Conservation (phyloP, 2,888 invertebrate species). For the Phorcus lineatus region DNA sequence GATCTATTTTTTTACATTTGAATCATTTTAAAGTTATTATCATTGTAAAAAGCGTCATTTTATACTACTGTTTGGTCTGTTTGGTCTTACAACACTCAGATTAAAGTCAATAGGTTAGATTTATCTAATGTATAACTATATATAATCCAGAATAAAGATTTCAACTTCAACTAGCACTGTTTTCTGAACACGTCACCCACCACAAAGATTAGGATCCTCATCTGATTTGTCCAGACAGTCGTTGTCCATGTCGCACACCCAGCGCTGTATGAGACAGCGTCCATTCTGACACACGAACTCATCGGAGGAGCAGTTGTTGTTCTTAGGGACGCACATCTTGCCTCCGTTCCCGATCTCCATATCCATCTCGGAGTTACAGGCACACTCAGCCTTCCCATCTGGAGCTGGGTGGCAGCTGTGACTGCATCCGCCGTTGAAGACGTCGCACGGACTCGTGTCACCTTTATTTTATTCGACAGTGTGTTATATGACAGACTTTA, state of each 20-base stretch:
- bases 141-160: no score
- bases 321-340: slow-evolving; percentile 91
- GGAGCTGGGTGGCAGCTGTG: slow-evolving; percentile 93
- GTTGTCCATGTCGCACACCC: slow-evolving; percentile 93
- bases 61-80: no score
- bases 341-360: slow-evolving; percentile 89
- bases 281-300: slow-evolving; percentile 96
- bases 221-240: slow-evolving; percentile 72
- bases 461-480: slow-evolving; percentile 46
- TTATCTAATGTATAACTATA: no score
- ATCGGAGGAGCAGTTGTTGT: slow-evolving; percentile 61
- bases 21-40: no score
- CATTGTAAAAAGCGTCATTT: no score
- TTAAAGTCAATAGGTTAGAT: no score
- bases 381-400: slow-evolving; percentile 88
- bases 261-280: slow-evolving; percentile 93
- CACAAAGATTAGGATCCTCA: slow-evolving; percentile 69
- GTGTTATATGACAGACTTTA: no score
- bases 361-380: slow-evolving; percentile 86
- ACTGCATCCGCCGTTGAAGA: slow-evolving; percentile 94
- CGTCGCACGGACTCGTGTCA: slow-evolving; percentile 80
- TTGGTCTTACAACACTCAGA: no score
- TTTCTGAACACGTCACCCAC: slow-evolving; percentile 56
- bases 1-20: no score
- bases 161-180: no score